Evolutionary conservation across 2,888 invertebrate species (phyloP).

Genomic region (Drosophila rubida): DNA sequence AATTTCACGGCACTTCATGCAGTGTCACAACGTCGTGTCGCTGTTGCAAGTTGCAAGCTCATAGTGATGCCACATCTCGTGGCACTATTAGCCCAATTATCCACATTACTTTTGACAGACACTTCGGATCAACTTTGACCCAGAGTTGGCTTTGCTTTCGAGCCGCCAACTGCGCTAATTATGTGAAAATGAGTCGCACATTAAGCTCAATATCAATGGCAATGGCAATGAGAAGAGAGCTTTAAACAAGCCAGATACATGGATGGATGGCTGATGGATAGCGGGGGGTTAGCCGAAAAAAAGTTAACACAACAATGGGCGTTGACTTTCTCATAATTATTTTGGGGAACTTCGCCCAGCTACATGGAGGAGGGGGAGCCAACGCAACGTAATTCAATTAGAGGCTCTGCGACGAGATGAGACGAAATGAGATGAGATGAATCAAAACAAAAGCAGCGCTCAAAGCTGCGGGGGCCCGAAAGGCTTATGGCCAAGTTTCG

Average conservation of each 20-base stretch:
- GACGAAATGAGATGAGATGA: conserved; percentile 19
- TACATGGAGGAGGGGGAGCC: background rate
- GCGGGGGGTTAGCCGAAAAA: conserved; percentile 35
- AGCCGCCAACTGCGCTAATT: conserved; percentile 55
- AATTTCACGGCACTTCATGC: background rate
- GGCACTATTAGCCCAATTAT: conserved; percentile 19
- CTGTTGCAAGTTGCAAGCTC: conserved; percentile 15
- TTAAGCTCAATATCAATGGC: conserved; percentile 41
- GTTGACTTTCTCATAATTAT: conserved; percentile 73
- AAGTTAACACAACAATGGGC: conserved; percentile 60
- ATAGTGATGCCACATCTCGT: conserved; percentile 14
- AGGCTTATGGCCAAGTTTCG: conserved; percentile 30
- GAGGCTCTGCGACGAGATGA: conserved; percentile 35
- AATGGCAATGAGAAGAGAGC: conserved; percentile 23
- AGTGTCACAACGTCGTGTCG: conserved; percentile 10
- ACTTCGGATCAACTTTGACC: conserved; percentile 38
- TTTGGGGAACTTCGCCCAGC: conserved; percentile 26
- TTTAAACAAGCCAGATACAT: background rate
- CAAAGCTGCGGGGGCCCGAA: conserved; percentile 52
- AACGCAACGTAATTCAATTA: conserved; percentile 74
- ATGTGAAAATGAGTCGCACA: conserved; percentile 61
- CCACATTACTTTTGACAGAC: conserved; percentile 16
- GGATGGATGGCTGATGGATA: background rate
- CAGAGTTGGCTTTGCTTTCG: conserved; percentile 8
- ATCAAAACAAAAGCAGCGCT: conserved; percentile 56